Evolutionary conservation across 2,797 vertebrate genomes (phyloP).

Genomic region (Pelobates cultripes): DNA sequence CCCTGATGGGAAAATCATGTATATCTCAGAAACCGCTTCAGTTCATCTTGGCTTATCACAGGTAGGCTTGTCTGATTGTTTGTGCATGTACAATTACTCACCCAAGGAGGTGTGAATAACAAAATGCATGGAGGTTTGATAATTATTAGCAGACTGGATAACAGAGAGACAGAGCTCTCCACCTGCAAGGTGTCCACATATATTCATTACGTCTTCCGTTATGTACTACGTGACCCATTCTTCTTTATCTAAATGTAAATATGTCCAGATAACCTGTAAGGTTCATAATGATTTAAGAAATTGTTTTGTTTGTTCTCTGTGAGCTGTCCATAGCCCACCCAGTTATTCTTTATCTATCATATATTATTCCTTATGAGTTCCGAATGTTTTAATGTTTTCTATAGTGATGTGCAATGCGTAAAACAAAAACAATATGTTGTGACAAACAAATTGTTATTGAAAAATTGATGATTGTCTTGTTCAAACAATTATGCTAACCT

Average conservation of each 20-base stretch:
- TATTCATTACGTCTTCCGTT: background rate
- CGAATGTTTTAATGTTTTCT: too few relatives aligned
- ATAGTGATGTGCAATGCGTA: too few relatives aligned
- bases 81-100: slow-evolving; percentile 27
- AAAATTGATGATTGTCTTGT: too few relatives aligned
- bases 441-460: too few relatives aligned
- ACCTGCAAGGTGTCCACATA: background rate
- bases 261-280: slow-evolving; percentile 5
- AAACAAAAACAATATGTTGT: too few relatives aligned
- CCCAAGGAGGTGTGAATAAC: slow-evolving; percentile 38
- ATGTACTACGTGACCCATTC: background rate
- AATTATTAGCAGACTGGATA: slow-evolving; percentile 13
- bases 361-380: background rate
- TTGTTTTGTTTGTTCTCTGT: background rate
- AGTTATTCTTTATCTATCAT: background rate
- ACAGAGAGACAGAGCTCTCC: background rate
- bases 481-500: too few relatives aligned
- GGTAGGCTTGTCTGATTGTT: slow-evolving; percentile 71
- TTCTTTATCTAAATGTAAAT: slow-evolving; percentile 5
- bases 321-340: background rate
- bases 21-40: slow-evolving; percentile 96
- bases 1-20: slow-evolving; percentile 98
- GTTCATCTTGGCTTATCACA: slow-evolving; percentile 96
- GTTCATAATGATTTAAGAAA: background rate
- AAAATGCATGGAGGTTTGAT: slow-evolving; percentile 1